These are phyloP conservation scores for Acrossocheilus wenchowensis DNA, from an alignment of 2,797 vertebrate genomes.

Conservation along the genomic window DNA sequence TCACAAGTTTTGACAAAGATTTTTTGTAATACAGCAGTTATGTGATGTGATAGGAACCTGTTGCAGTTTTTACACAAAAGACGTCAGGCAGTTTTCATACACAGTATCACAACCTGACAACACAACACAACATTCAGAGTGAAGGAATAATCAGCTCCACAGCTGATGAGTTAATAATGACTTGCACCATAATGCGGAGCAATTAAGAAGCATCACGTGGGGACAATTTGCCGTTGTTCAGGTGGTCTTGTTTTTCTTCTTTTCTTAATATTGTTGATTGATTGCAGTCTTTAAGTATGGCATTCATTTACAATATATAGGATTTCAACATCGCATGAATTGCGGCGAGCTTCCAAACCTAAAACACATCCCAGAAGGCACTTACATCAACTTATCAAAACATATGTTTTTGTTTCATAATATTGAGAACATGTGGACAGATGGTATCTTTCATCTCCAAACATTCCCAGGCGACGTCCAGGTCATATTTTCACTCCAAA, in stretches of 20 bases:
- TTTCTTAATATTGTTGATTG: slow-evolving; percentile 29
- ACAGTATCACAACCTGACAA: slow-evolving; percentile 32
- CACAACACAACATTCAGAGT: slow-evolving; percentile 34
- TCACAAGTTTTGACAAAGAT: slow-evolving; percentile 29
- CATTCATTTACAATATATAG: slow-evolving; percentile 11
- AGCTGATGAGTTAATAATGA: slow-evolving; percentile 32
- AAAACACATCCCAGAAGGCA: slow-evolving; percentile 51
- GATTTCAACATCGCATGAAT: slow-evolving; percentile 6
- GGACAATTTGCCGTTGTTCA: slow-evolving; percentile 27
- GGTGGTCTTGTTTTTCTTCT: slow-evolving; percentile 24
- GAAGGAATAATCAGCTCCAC: slow-evolving; percentile 32
- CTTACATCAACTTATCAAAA: slow-evolving; percentile 45
- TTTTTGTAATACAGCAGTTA: slow-evolving; percentile 31
- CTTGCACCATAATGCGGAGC: slow-evolving; percentile 25
- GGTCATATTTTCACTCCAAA: slow-evolving; percentile 19
- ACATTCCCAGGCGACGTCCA: background rate
- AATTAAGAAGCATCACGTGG: slow-evolving; percentile 25
- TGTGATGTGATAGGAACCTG: slow-evolving; percentile 16
- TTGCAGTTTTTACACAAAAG: slow-evolving; percentile 42
- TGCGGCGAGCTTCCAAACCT: slow-evolving; percentile 10
- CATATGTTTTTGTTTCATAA: background rate
- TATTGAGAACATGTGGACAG: slow-evolving; percentile 7
- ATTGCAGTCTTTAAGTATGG: slow-evolving; percentile 21
- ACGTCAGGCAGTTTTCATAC: background rate
- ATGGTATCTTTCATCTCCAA: slow-evolving; percentile 1